Conservation (phyloP, 2,888 invertebrate genomes). For the Actias luna region DNA sequence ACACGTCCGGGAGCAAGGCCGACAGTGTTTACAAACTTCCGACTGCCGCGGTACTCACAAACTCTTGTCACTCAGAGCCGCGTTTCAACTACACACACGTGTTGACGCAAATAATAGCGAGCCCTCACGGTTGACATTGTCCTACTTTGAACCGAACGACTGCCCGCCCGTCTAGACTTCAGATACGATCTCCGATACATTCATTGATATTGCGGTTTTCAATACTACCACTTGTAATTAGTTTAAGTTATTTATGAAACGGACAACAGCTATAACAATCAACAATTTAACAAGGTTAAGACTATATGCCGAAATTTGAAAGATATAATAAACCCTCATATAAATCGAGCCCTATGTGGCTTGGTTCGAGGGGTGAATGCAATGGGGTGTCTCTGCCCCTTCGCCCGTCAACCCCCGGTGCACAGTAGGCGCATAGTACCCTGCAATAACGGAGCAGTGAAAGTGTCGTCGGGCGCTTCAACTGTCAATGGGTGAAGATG, state of each 20-base stretch:
- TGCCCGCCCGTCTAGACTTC: conserved; percentile 68
- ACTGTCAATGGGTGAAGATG: conserved; percentile 81
- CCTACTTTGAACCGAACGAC: conserved; percentile 55
- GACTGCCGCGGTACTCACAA: conserved; percentile 55
- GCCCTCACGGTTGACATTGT: conserved; percentile 77
- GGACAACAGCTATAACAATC: conserved; percentile 1
- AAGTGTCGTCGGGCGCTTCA: conserved; percentile 80
- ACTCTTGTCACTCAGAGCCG: conserved; percentile 65
- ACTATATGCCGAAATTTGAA: conserved; percentile 64
- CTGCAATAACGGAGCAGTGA: conserved; percentile 81
- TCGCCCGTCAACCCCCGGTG: conserved; percentile 54
- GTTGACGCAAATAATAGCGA: conserved; percentile 78
- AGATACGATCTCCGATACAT: conserved; percentile 64
- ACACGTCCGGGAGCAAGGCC: conserved; percentile 71
- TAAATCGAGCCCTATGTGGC: conserved; percentile 60
- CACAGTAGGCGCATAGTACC: conserved; percentile 79
- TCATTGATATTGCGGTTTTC: conserved; percentile 48
- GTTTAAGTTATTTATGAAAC: neutral
- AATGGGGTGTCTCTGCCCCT: conserved; percentile 65
- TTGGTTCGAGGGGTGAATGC: conserved; percentile 69
- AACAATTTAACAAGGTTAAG: conserved; percentile 22
- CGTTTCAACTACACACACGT: conserved; percentile 53
- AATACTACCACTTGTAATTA: conserved; percentile 35
- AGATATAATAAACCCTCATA: conserved; percentile 63
- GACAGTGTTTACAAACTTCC: conserved; percentile 78